These are phyloP conservation scores for Mellilla xanthometata DNA, from an alignment of 2,888 invertebrate species.

Conservation along the genomic window DNA sequence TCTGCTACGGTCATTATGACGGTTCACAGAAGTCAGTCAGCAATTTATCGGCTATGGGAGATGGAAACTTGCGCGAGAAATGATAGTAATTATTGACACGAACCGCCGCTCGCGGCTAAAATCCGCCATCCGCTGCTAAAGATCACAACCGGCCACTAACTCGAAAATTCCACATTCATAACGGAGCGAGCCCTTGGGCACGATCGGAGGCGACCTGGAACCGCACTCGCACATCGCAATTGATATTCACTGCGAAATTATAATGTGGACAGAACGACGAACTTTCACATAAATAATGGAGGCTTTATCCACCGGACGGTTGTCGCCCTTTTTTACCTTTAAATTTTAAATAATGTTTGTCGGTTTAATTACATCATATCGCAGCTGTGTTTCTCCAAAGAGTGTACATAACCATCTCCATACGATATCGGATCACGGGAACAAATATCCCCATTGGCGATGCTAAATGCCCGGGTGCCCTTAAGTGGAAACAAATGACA, in stretches of 20 bases:
- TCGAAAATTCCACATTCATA: slow-evolving; percentile 76
- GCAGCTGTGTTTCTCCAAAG: slow-evolving; percentile 1
- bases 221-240: slow-evolving; percentile 54
- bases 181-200: slow-evolving; percentile 66
- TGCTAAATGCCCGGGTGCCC: slow-evolving; percentile 35
- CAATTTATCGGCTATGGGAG: slow-evolving; percentile 67
- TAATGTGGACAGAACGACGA: slow-evolving; percentile 44
- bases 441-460: slow-evolving; percentile 28
- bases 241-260: slow-evolving; percentile 53
- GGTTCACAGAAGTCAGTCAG: slow-evolving; percentile 70
- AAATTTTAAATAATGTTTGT: slow-evolving; percentile 9
- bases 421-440: slow-evolving; percentile 22
- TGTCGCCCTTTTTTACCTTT: slow-evolving; percentile 17
- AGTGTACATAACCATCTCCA: slow-evolving; percentile 20
- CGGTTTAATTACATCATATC: slow-evolving; percentile 9
- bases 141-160: slow-evolving; percentile 72
- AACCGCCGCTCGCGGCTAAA: slow-evolving; percentile 58
- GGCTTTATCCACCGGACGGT: slow-evolving; percentile 16
- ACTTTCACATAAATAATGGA: slow-evolving; percentile 38
- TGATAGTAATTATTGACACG: slow-evolving; percentile 81
- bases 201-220: slow-evolving; percentile 47
- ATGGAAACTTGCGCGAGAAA: slow-evolving; percentile 66
- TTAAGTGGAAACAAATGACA: slow-evolving; percentile 68
- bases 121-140: slow-evolving; percentile 56
- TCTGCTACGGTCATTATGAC: slow-evolving; percentile 66